A percentile compares a stretch with the other conserved stretches of the same genome.
Evolutionary conservation across 2,888 invertebrate genomes (phyloP).

Genomic region (Germaria angustata): DNA sequence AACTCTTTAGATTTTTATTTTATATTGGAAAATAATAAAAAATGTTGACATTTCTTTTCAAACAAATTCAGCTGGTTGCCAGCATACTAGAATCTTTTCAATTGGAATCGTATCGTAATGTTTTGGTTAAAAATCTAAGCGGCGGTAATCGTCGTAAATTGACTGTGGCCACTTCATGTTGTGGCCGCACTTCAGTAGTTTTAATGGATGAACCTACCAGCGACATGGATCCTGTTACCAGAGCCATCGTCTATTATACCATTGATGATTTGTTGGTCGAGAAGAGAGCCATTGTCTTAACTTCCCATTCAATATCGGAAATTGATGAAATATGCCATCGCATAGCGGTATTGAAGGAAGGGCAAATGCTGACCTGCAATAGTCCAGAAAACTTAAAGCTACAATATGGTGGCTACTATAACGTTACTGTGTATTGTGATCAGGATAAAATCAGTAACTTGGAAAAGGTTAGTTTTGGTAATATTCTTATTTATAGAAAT

Average conservation of each 20-base stretch:
- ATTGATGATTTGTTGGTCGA: constrained; percentile 76
- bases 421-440: constrained; percentile 77
- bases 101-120: constrained; percentile 76
- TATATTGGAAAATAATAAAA: neutral
- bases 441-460: constrained; percentile 72
- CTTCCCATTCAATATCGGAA: constrained; percentile 80
- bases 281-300: constrained; percentile 78
- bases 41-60: neutral
- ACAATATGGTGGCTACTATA: constrained; percentile 78
- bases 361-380: constrained; percentile 77
- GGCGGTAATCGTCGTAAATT: constrained; percentile 89
- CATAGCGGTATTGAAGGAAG: constrained; percentile 78
- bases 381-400: constrained; percentile 75
- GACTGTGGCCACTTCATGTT: constrained; percentile 87
- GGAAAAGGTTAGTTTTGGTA: constrained; percentile 69
- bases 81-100: constrained; percentile 77
- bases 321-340: constrained; percentile 79
- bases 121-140: constrained; percentile 79
- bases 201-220: constrained; percentile 89
- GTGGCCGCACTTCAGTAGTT: constrained; percentile 86
- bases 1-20: neutral
- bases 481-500: neutral
- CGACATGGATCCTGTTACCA: constrained; percentile 84
- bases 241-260: constrained; percentile 78
- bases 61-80: constrained; percentile 70